phyloP scores from a whole-genome alignment of 2,113 vertebrate genomes.

The Poeciliopsis prolifica region DNA sequence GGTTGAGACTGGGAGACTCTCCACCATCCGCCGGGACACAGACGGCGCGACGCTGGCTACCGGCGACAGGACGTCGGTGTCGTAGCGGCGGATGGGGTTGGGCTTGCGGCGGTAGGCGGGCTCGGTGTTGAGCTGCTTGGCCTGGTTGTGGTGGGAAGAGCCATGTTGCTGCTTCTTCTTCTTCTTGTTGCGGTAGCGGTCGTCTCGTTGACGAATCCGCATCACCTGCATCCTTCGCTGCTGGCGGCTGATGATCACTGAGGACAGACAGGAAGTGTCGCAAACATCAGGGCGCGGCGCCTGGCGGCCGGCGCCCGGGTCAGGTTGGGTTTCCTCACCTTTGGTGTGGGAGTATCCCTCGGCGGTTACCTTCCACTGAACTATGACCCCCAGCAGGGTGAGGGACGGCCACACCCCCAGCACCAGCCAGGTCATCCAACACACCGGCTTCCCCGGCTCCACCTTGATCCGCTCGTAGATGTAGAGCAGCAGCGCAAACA shows the following conservation, averaged over 20 bases:
- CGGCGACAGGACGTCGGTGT: constrained; percentile 96
- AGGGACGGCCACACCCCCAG: constrained; percentile 93
- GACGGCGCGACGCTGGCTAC: constrained; percentile 73
- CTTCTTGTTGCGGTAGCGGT: constrained; percentile 89
- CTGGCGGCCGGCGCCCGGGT: too few species aligned
- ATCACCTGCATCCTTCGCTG: constrained; percentile 93
- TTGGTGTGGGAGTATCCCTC: constrained; percentile 98
- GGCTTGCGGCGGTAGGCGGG: constrained; percentile 95
- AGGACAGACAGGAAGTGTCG: background rate
- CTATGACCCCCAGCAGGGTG: constrained; percentile 88
- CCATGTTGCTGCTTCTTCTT: constrained; percentile 82
- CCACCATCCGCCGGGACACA: background rate
- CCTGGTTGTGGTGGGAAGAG: constrained; percentile 77
- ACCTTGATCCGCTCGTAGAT: constrained; percentile 91
- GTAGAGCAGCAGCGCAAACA: constrained; percentile 90
- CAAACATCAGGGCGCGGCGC: too few species aligned
- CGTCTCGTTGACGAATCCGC: constrained; percentile 94
- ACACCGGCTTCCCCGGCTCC: constrained; percentile 81
- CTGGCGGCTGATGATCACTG: constrained; percentile 97
- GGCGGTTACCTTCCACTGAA: constrained; percentile 95
- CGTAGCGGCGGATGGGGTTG: constrained; percentile 94
- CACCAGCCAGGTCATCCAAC: constrained; percentile 97
- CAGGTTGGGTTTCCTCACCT: constrained; percentile 75
- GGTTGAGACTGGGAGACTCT: too few species aligned
- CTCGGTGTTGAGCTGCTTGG: constrained; percentile 83